These are phyloP conservation scores for Orbicella faveolata DNA, from an alignment of 64 coral and sea anemone genomes.

Conservation along the genomic window DNA sequence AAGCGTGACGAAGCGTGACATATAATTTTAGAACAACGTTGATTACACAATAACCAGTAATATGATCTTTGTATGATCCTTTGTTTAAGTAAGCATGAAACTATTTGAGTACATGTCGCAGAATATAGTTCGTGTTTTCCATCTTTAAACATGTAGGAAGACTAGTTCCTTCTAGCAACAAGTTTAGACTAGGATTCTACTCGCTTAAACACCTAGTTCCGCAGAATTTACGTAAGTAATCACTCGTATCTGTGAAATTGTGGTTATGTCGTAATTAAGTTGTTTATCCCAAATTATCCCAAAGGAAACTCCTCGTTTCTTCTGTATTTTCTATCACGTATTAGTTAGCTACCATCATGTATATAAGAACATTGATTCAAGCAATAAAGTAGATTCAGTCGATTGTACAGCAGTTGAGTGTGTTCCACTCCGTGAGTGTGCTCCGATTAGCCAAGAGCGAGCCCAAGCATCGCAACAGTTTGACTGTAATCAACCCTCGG, in stretches of 20 bases:
- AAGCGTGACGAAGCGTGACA: too few species aligned
- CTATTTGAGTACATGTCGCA: too few species aligned
- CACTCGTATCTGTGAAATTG: background rate
- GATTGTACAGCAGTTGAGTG: background rate
- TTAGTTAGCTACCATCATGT: background rate
- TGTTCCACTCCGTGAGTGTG: background rate
- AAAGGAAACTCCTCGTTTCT: background rate
- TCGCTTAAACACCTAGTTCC: too few species aligned
- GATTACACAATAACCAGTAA: too few species aligned
- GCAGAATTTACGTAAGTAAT: too few species aligned
- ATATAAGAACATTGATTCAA: background rate
- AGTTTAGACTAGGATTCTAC: too few species aligned
- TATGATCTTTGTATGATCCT: too few species aligned
- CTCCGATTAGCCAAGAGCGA: background rate
- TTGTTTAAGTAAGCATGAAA: too few species aligned
- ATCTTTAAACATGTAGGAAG: too few species aligned
- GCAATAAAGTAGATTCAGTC: background rate
- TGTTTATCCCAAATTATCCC: background rate
- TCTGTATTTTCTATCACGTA: background rate
- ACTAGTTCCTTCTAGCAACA: background rate
- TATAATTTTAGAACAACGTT: too few species aligned
- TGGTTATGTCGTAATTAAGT: background rate
- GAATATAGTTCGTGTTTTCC: too few species aligned
- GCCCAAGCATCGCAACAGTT: background rate
- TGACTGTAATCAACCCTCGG: background rate